A percentile compares a stretch with the other conserved stretches of the same genome.
Conservation (phyloP, 1,140 invertebrate genomes). For the Latrodectus geometricus region DNA sequence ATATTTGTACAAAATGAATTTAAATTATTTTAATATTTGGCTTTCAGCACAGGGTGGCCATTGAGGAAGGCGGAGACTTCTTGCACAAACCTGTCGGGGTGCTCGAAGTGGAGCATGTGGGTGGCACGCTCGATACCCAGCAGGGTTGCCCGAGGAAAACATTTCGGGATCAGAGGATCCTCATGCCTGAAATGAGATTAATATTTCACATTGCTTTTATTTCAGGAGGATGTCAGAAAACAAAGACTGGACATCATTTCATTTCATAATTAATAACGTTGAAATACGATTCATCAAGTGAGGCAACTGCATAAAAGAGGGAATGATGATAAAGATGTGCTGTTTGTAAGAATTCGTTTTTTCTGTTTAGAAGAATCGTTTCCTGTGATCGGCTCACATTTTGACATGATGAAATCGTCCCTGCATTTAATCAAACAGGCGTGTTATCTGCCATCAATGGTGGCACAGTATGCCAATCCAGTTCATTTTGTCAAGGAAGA, state of each 20-base stretch:
- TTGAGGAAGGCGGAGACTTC: slow-evolving; percentile 42
- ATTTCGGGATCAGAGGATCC: slow-evolving; percentile 17
- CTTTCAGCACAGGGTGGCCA: neutral
- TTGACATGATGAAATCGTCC: too few relatives aligned
- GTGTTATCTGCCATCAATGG: too few relatives aligned
- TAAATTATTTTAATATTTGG: slow-evolving; percentile 14
- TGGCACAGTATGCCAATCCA: too few relatives aligned
- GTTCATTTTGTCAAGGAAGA: too few relatives aligned
- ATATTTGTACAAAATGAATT: too few relatives aligned
- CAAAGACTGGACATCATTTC: neutral
- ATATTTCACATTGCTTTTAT: too few relatives aligned
- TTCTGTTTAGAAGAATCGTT: too few relatives aligned
- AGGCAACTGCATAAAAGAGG: neutral
- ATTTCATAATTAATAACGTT: neutral
- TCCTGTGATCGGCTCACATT: too few relatives aligned
- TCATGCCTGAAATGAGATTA: slow-evolving; percentile 4
- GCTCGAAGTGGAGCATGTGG: slow-evolving; percentile 29
- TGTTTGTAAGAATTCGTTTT: too few relatives aligned
- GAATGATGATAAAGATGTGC: too few relatives aligned
- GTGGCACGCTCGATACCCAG: slow-evolving; percentile 25
- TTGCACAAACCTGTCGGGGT: slow-evolving; percentile 9
- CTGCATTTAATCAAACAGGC: too few relatives aligned
- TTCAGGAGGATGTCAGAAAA: neutral
- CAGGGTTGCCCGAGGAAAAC: slow-evolving; percentile 11
- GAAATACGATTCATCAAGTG: neutral